Conservation (phyloP, 2,113 vertebrate species). For the Synodontis membranacea region DNA sequence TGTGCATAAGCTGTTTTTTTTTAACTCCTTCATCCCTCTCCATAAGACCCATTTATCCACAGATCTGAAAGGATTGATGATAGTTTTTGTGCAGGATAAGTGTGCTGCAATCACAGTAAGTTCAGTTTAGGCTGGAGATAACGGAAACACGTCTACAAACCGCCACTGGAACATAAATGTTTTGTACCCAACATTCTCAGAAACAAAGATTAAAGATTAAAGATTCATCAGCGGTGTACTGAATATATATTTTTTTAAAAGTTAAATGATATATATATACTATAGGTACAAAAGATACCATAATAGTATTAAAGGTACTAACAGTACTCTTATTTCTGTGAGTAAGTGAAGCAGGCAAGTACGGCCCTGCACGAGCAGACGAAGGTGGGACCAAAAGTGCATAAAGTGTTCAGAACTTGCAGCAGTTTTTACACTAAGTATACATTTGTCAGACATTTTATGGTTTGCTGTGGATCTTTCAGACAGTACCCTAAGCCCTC, state of each 20-base stretch:
- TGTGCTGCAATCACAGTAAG: conserved; percentile 39
- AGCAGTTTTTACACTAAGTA: not conserved
- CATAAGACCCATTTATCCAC: conserved; percentile 13
- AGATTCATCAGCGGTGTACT: not conserved
- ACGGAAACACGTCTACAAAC: not conserved
- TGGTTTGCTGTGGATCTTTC: not conserved
- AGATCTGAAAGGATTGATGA: conserved; percentile 3
- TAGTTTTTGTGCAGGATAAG: not conserved
- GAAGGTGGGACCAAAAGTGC: not conserved
- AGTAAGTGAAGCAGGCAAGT: not conserved
- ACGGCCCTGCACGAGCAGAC: not conserved
- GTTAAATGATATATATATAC: not conserved
- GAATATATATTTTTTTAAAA: not conserved
- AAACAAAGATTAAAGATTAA: not conserved
- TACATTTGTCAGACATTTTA: not conserved
- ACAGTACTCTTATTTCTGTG: not conserved
- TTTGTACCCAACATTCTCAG: not conserved
- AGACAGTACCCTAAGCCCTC: not conserved
- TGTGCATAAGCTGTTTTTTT: not conserved
- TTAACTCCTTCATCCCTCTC: not conserved
- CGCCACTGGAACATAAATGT: not conserved
- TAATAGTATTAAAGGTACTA: not conserved
- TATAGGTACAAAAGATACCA: not conserved
- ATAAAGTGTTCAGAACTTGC: not conserved
- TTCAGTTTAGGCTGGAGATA: not conserved